Base-by-base conservation (phyloP, 2,888 invertebrate species). In the Cryptus armator region DNA sequence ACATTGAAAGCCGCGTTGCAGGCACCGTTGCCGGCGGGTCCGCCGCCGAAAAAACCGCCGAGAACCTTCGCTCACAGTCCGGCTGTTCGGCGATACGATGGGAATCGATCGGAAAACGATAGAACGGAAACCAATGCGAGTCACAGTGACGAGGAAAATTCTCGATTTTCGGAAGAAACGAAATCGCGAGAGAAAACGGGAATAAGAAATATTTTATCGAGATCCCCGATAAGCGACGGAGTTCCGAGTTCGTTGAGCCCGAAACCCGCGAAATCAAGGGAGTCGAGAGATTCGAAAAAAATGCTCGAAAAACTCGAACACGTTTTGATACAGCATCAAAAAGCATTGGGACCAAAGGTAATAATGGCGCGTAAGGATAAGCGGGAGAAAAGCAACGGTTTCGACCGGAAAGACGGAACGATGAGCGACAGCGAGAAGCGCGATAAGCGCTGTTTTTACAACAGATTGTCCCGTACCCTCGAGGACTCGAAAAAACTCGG, bases 21-120 rank as follows among this genome's bases (percentile, higher is more conserved):
- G 90, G 95, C 96, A 87, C 97, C 97, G 0, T 90, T 97, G 68
- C 97, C 97, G 0, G 85, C 93, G 3, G 97, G 97, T 0, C 97
- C 97, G 5, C 96, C 97, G 0, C 97, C 97, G 0, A 96, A 96
- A 89, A 97, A 97, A 91, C 97, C 97, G 1, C 97, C 97, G 0
- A 93, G 97, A 86, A 95, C 95, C 0, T 96, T 96, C 89, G 94
- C 94, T 51, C 94, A 95, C 88, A 90, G 90, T 62, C 87, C 78
- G 6, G 44, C 62, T 9, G 81, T 29, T 16, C 81, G 53, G 32
- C 70, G 74, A 48, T 66, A 51, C 59, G 68, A 83, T 14, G 24
- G 51, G 46, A 44, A 16, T 12, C 29, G 70, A 4, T 19, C 51
- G 12, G 64, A 82, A 24, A 86, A 79, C 16, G 10, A 46, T 19